Evolutionary conservation across 1,140 invertebrate species (phyloP).

Genomic region (Pseudobourletiella spinata): DNA sequence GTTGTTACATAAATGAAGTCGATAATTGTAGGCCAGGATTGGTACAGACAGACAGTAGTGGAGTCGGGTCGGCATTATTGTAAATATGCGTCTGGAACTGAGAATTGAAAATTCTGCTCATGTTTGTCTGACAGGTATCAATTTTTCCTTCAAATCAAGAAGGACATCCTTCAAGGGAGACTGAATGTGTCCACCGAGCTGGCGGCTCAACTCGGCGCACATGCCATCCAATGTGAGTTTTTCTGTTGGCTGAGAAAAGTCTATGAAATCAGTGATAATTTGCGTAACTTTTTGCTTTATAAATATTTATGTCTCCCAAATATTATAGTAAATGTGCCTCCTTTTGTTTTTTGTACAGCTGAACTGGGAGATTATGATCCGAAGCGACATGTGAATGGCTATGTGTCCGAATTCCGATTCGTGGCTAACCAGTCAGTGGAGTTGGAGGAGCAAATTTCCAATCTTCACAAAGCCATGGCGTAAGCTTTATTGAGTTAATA

Average conservation of each 20-base stretch:
- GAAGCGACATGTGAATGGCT: conserved; percentile 74
- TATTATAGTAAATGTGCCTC: too few relatives aligned
- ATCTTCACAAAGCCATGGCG: conserved; percentile 78
- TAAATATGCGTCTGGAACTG: too few relatives aligned
- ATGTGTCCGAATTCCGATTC: conserved; percentile 95
- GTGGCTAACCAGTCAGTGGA: conserved; percentile 85
- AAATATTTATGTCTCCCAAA: neutral
- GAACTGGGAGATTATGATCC: conserved; percentile 96
- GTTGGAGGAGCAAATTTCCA: conserved; percentile 75
- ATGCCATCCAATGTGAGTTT: conserved; percentile 94
- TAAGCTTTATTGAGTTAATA: too few relatives aligned
- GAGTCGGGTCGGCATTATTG: too few relatives aligned
- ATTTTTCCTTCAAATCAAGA: conserved; percentile 90
- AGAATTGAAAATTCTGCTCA: too few relatives aligned
- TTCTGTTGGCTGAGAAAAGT: too few relatives aligned
- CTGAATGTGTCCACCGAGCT: conserved; percentile 78
- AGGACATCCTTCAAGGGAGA: conserved; percentile 84
- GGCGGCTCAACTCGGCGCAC: conserved; percentile 84
- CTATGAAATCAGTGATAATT: neutral
- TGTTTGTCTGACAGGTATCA: conserved; percentile 92
- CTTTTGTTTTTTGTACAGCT: conserved; percentile 52
- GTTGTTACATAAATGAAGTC: too few relatives aligned
- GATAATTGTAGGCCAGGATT: too few relatives aligned
- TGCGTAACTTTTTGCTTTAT: neutral
- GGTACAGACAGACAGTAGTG: too few relatives aligned